Conservation (phyloP, 92 coral and sea anemone genomes). For the Isaurus tuberculatus region DNA sequence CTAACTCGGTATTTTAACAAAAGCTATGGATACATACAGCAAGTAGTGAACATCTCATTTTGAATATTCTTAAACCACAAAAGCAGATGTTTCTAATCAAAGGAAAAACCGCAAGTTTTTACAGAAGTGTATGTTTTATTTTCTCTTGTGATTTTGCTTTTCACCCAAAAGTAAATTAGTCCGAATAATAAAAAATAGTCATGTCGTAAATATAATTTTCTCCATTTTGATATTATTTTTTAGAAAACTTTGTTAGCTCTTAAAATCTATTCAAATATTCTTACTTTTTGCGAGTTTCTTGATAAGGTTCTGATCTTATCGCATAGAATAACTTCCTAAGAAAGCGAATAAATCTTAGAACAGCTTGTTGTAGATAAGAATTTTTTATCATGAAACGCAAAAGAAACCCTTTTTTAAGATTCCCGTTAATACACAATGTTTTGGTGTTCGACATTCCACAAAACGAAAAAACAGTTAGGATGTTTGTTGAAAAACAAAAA, state of each 20-base stretch:
- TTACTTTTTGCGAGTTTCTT: background rate
- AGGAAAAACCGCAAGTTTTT: conserved; percentile 19
- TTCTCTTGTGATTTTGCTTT: conserved; percentile 8
- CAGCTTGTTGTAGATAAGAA: conserved; percentile 16
- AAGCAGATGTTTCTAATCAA: conserved; percentile 22
- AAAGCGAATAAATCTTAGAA: conserved; percentile 19
- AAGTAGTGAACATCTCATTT: conserved; percentile 13
- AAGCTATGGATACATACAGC: background rate
- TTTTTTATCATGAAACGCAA: background rate
- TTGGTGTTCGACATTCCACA: background rate
- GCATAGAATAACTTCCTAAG: background rate
- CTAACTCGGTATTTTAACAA: background rate
- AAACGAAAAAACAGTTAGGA: background rate
- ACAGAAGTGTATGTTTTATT: background rate
- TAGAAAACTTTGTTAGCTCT: background rate
- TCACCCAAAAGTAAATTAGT: background rate
- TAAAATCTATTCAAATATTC: background rate
- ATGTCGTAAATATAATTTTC: background rate
- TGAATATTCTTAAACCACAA: conserved; percentile 14
- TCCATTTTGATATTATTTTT: background rate
- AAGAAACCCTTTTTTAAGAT: background rate
- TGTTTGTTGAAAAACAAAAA: background rate
- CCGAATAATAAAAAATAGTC: too few relatives aligned
- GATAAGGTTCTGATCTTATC: conserved; percentile 35
- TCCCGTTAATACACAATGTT: too few relatives aligned